Evolutionary conservation across 2,888 invertebrate species (phyloP).

Genomic region (Stenotaenia linearis): DNA sequence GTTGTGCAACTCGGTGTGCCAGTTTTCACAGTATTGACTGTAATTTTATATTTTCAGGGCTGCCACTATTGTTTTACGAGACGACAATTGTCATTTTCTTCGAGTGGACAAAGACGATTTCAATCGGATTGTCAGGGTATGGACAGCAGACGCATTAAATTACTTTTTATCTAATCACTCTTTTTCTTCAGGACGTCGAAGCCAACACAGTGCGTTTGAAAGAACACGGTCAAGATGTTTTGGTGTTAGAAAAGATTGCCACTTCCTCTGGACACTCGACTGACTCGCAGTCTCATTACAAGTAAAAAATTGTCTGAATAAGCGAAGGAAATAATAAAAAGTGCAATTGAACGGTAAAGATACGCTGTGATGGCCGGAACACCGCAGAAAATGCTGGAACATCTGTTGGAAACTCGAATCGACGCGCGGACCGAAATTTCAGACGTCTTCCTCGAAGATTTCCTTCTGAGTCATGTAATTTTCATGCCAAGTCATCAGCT

Average conservation of each 20-base stretch:
- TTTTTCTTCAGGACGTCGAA: constrained; percentile 61
- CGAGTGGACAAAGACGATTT: constrained; percentile 80
- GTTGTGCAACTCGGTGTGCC: no score
- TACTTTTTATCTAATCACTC: not conserved
- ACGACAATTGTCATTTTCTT: constrained; percentile 75
- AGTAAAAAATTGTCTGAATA: no score
- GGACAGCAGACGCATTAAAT: not conserved
- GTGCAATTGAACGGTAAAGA: no score
- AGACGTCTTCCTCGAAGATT: constrained; percentile 75
- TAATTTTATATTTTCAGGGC: constrained; percentile 54
- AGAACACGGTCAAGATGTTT: constrained; percentile 75
- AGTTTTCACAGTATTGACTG: no score
- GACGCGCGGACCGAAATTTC: constrained; percentile 55
- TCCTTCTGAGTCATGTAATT: constrained; percentile 72
- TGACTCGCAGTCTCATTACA: constrained; percentile 55
- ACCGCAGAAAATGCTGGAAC: constrained; percentile 78
- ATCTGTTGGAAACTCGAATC: constrained; percentile 71
- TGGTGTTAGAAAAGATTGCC: constrained; percentile 64
- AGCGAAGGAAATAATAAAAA: no score
- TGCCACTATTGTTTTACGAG: constrained; percentile 71
- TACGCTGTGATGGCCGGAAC: constrained; percentile 83
- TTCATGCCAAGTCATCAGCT: constrained; percentile 72
- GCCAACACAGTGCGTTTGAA: constrained; percentile 79
- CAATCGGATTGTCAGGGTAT: constrained; percentile 63
- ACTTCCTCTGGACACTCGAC: constrained; percentile 39